phyloP scores from a whole-genome alignment of 2,888 invertebrate species.

The Hydriomena furcata region DNA sequence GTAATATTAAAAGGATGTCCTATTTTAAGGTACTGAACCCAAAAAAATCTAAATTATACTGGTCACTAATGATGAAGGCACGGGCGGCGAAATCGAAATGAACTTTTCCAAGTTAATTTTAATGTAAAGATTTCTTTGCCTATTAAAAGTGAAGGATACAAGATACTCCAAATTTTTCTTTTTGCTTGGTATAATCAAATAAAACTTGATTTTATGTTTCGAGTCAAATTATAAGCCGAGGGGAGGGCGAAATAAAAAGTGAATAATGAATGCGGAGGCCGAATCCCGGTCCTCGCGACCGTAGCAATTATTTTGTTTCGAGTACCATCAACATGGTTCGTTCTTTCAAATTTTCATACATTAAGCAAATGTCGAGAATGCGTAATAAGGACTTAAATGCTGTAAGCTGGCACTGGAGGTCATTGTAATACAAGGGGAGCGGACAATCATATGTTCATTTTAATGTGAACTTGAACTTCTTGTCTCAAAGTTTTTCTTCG shows the following conservation, averaged over 20 bases:
- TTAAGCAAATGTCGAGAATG: constrained; percentile 81
- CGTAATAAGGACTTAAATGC: constrained; percentile 79
- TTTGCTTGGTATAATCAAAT: constrained; percentile 77
- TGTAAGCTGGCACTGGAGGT: constrained; percentile 66
- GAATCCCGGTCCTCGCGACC: constrained; percentile 78
- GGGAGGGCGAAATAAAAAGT: constrained; percentile 81
- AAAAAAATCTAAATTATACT: too few relatives aligned
- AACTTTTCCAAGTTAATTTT: constrained; percentile 56
- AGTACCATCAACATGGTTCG: constrained; percentile 82
- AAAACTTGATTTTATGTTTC: constrained; percentile 83
- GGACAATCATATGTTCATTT: constrained; percentile 20
- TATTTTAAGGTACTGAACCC: too few relatives aligned
- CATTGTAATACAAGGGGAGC: constrained; percentile 62
- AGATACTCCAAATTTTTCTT: constrained; percentile 68
- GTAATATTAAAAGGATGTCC: too few relatives aligned
- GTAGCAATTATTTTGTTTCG: constrained; percentile 83
- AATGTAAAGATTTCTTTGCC: constrained; percentile 59
- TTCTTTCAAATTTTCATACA: constrained; percentile 83
- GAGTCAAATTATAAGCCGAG: constrained; percentile 82
- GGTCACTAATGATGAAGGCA: constrained; percentile 34
- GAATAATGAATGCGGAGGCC: constrained; percentile 82
- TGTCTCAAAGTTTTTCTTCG: constrained; percentile 10
- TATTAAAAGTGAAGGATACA: constrained; percentile 72
- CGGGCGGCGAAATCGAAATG: constrained; percentile 47
- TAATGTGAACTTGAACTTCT: constrained; percentile 1